phyloP scores from a whole-genome alignment of 2,888 invertebrate species.

The Caenorhabditis sp. region DNA sequence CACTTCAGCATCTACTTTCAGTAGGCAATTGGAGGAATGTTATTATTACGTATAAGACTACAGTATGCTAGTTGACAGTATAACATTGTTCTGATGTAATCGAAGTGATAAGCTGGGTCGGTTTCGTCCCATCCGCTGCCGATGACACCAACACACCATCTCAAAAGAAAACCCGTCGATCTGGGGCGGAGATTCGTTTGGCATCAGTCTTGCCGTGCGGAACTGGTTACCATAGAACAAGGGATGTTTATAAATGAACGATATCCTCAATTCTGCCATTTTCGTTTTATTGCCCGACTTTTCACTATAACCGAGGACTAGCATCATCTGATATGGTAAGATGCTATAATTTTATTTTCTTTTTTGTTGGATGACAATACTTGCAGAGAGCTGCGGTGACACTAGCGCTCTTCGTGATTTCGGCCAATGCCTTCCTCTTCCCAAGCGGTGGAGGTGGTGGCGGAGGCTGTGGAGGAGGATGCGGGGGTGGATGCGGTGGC shows the following conservation, averaged over 20 bases:
- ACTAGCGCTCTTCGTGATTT: constrained; percentile 25
- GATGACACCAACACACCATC: constrained; percentile 16
- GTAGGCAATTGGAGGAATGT: neutral
- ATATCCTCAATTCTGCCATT: constrained; percentile 31
- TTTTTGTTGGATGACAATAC: neutral
- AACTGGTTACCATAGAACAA: constrained; percentile 28
- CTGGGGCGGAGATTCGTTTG: constrained; percentile 17
- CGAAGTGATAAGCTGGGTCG: constrained; percentile 49
- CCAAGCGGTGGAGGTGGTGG: constrained; percentile 60
- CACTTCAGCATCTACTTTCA: constrained; percentile 8
- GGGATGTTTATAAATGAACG: constrained; percentile 38
- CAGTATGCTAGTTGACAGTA: constrained; percentile 4
- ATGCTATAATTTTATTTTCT: neutral
- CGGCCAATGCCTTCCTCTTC: constrained; percentile 60
- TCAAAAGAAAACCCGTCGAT: constrained; percentile 9
- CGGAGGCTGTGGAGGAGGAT: constrained; percentile 55
- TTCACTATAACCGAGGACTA: neutral
- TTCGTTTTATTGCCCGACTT: constrained; percentile 11
- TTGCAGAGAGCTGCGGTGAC: constrained; percentile 46
- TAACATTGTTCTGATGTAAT: constrained; percentile 36
- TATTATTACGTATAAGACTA: no score
- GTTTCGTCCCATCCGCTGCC: neutral
- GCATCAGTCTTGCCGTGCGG: neutral
- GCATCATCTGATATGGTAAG: constrained; percentile 17
- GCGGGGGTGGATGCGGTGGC: constrained; percentile 58